Evolutionary conservation across 2,888 invertebrate genomes (phyloP).

Genomic region (Standfussiana lucernea): DNA sequence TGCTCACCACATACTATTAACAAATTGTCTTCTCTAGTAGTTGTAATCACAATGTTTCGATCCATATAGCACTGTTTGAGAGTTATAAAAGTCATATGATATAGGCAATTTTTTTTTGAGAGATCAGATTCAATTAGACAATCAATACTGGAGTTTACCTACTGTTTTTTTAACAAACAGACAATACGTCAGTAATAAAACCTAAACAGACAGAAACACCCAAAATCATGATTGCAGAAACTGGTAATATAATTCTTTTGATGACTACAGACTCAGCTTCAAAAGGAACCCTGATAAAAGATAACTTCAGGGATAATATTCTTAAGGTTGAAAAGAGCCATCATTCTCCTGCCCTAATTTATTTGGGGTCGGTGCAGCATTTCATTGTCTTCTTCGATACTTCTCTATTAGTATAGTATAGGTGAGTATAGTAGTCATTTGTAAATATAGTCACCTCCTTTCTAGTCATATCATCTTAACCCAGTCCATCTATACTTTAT

Average conservation of each 20-base stretch:
- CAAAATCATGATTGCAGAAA: background rate
- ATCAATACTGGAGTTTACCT: background rate
- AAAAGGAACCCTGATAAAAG: background rate
- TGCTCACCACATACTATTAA: slow-evolving; percentile 11
- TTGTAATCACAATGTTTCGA: background rate
- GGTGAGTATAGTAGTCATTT: no score
- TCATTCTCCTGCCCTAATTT: background rate
- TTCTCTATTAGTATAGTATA: background rate
- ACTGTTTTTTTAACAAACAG: no score
- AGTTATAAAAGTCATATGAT: background rate
- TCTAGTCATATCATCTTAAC: background rate
- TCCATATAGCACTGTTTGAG: background rate
- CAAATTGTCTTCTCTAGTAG: background rate
- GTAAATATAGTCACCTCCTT: background rate
- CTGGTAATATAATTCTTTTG: background rate
- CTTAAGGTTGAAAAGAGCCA: background rate
- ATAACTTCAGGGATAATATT: no score
- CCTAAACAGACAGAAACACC: background rate
- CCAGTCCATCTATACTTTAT: background rate
- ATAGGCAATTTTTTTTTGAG: background rate
- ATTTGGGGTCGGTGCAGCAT: background rate
- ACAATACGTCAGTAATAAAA: background rate
- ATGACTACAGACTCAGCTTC: background rate
- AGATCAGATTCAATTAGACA: background rate
- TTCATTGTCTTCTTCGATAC: background rate